Percentiles rank a stretch among this genome's conserved stretches.
These are phyloP conservation scores for Pachliopta kotzebuea DNA, from an alignment of 2,888 invertebrate species.

Conservation along the genomic window DNA sequence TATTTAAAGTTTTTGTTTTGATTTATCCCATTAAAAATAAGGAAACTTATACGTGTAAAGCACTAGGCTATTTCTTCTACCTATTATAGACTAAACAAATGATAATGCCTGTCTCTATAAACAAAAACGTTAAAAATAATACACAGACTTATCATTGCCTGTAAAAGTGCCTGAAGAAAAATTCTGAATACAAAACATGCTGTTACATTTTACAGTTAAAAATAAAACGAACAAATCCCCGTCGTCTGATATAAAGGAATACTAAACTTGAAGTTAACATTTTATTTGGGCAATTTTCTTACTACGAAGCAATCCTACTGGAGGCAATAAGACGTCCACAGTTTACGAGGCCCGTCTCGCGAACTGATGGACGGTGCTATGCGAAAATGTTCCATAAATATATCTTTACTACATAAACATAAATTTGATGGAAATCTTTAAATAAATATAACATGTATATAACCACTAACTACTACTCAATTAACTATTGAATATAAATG, in stretches of 20 bases:
- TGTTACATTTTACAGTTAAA: slow-evolving; percentile 14
- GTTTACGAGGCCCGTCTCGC: slow-evolving; percentile 36
- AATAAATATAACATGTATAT: too few relatives aligned
- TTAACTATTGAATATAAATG: too few relatives aligned
- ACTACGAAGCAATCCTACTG: slow-evolving; percentile 31
- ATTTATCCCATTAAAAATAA: too few relatives aligned
- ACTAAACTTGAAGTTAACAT: slow-evolving; percentile 31
- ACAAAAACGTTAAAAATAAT: too few relatives aligned
- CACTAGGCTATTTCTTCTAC: too few relatives aligned
- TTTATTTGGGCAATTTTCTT: slow-evolving; percentile 39
- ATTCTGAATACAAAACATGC: background rate
- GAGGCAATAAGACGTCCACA: slow-evolving; percentile 29
- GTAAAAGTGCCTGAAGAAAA: background rate
- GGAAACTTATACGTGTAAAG: too few relatives aligned
- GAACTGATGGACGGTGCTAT: slow-evolving; percentile 18
- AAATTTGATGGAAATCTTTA: too few relatives aligned
- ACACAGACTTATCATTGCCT: background rate
- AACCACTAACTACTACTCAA: too few relatives aligned
- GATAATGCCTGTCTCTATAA: too few relatives aligned
- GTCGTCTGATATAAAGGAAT: slow-evolving; percentile 22
- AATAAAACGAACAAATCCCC: slow-evolving; percentile 9
- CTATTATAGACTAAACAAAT: too few relatives aligned
- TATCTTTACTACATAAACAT: background rate
- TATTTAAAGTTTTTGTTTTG: too few relatives aligned
- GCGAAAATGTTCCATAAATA: slow-evolving; percentile 1